A percentile compares a stretch with the other conserved stretches of the same genome.
These are phyloP conservation scores for Syngnathus typhle DNA, from an alignment of 2,113 vertebrate genomes.

Conservation along the genomic window DNA sequence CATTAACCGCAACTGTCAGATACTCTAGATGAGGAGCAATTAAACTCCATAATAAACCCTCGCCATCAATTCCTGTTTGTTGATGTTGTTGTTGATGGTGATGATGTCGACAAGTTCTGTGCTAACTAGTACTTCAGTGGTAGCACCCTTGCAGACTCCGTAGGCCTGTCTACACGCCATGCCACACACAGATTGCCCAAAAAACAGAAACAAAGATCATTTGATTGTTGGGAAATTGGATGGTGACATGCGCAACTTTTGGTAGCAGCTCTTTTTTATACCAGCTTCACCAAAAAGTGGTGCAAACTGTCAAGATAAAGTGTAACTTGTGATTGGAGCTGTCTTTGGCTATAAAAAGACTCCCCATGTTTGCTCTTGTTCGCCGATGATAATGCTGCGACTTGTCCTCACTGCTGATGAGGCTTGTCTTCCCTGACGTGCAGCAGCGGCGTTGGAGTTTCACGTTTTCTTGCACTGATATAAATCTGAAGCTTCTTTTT, in stretches of 20 bases:
- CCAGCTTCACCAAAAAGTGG: conserved; percentile 83
- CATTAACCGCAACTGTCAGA: conserved; percentile 82
- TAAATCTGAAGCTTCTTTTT: conserved; percentile 11
- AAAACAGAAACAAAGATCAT: conserved; percentile 26
- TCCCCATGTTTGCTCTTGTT: conserved; percentile 66
- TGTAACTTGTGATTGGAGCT: conserved; percentile 62
- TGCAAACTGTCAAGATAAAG: conserved; percentile 72
- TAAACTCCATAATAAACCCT: conserved; percentile 80
- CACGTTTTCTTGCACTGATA: conserved; percentile 2
- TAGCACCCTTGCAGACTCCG: conserved; percentile 58
- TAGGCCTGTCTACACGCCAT: conserved; percentile 60
- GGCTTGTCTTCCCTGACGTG: conserved; percentile 28
- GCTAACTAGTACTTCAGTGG: conserved; percentile 77
- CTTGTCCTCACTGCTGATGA: conserved; percentile 43
- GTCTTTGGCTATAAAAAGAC: conserved; percentile 61
- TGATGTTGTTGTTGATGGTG: conserved; percentile 64
- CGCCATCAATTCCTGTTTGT: conserved; percentile 77
- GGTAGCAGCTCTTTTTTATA: conserved; percentile 84
- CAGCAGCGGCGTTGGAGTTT: conserved; percentile 4
- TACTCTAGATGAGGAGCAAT: conserved; percentile 80
- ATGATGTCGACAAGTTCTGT: conserved; percentile 59
- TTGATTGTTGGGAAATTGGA: conserved; percentile 85
- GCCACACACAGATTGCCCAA: conserved; percentile 48
- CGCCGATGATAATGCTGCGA: conserved; percentile 54
- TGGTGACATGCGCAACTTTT: conserved; percentile 85